A percentile compares a stretch with the other conserved stretches of the same genome.
phyloP scores from a whole-genome alignment of 2,113 vertebrate genomes.

The Leiothrix lutea region DNA sequence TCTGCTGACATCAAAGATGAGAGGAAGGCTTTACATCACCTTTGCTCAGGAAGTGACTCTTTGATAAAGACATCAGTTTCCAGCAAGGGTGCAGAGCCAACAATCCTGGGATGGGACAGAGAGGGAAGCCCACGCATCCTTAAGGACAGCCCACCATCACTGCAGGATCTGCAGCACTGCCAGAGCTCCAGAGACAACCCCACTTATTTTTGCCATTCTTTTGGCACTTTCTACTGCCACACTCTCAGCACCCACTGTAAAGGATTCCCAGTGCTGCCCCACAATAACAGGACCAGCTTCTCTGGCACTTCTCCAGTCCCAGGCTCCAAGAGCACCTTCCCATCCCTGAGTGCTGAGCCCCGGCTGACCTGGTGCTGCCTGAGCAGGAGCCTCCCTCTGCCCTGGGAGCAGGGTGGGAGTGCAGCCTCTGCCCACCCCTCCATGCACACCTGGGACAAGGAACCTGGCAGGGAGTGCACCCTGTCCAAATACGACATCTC shows the following conservation, averaged over 20 bases:
- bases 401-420: slow-evolving; percentile 59
- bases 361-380: slow-evolving; percentile 78
- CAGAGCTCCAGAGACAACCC: background rate
- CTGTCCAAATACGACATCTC: background rate
- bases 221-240: slow-evolving; percentile 7
- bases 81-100: background rate
- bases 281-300: background rate
- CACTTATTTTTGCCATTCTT: background rate
- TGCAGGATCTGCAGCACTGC: background rate
- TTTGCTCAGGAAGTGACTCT: background rate
- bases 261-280: background rate
- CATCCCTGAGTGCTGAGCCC: slow-evolving; percentile 66
- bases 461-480: background rate
- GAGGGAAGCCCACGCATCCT: background rate
- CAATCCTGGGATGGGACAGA: background rate
- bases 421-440: slow-evolving; percentile 32
- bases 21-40: background rate
- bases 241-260: background rate
- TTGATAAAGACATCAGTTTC: background rate
- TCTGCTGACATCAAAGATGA: background rate
- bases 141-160: background rate
- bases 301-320: background rate
- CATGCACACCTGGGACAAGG: background rate
- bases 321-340: slow-evolving; percentile 49
- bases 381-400: slow-evolving; percentile 67